Evolutionary conservation across 64 coral and sea anemone genomes (phyloP), one percentile per base, ranked within the genome.

Genomic region (Cladopsammia gracilis): DNA sequence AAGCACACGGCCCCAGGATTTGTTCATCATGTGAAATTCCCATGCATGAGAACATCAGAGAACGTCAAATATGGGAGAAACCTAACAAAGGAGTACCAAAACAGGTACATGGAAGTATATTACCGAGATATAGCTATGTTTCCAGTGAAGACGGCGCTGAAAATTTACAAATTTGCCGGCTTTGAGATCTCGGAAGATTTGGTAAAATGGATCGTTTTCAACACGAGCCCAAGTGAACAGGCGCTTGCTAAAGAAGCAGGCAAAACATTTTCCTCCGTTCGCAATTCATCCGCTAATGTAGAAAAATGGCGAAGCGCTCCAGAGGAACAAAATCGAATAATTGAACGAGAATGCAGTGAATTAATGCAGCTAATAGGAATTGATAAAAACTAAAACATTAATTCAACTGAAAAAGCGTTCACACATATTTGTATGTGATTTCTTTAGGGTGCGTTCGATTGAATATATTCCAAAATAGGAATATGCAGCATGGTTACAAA

Each of bases 281-380:
- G 90, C 3, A 92, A 92, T 50, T 67, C 90, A 9, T 73, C 78
- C 14, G 79, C 77, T 19, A 92, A 92, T 82, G 18, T 58, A 10
- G 79, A 92, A 11, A 82, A 75, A 61, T 92, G 90, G 90, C 78
- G 79, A 0, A 85, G 23, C 0, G 90, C 90, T 6, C 90, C 90
- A 9, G 34, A 47, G 4, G 60, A 84, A 23, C 62, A 81, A n/a
- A 81, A 82, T 24, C 64, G 48, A 12, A 34, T 85, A 25, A 92
- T 92, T 22, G 78, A 92, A 58, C 47, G 56, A 18, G 70, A 82
- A 48, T 92, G 90, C 43, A 46, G 42, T 16, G 77, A 79, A 64
- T 60, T 92, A 24, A 58, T 92, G 67, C 48, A 15, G 54, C 47
- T 92, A 20, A 11, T 92, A 92, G 90, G 68, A 10, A 83, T 83